phyloP scores from a whole-genome alignment of 2,113 vertebrate species.

The Microtus richardsoni region DNA sequence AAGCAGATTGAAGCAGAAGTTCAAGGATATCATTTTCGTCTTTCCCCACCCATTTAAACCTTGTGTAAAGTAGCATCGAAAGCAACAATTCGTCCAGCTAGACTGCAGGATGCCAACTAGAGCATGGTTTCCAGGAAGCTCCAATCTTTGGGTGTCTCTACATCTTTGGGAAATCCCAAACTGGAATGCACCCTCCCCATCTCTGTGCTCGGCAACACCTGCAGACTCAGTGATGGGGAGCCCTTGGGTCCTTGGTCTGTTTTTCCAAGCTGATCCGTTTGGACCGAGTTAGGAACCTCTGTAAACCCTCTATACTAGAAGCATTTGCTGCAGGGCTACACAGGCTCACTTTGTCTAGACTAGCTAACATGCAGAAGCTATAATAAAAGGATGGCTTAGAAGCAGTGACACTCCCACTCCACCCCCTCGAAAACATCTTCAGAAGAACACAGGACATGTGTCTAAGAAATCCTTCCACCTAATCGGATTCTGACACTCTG shows the following conservation, averaged over 20 bases:
- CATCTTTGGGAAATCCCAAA: neutral
- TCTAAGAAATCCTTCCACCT: neutral
- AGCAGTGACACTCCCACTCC: neutral
- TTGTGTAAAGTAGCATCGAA: neutral
- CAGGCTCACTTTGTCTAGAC: neutral
- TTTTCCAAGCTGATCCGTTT: neutral
- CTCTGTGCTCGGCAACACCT: neutral
- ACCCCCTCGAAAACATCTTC: neutral
- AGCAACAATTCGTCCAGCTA: too few relatives aligned
- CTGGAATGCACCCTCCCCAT: neutral
- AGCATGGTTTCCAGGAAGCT: too few relatives aligned
- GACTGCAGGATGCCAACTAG: neutral
- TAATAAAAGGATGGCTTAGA: neutral
- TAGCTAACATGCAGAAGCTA: neutral
- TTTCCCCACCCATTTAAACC: neutral
- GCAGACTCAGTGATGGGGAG: neutral
- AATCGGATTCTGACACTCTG: neutral
- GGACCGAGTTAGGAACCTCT: neutral
- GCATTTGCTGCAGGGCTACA: neutral
- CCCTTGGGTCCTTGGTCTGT: neutral
- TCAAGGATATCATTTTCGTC: neutral
- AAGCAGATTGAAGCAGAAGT: neutral
- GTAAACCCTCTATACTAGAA: neutral
- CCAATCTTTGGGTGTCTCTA: neutral
- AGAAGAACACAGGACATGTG: neutral